A percentile compares a stretch with the other conserved stretches of the same genome.
Evolutionary conservation across 2,113 vertebrate genomes (phyloP).

Genomic region (Morone saxatilis): DNA sequence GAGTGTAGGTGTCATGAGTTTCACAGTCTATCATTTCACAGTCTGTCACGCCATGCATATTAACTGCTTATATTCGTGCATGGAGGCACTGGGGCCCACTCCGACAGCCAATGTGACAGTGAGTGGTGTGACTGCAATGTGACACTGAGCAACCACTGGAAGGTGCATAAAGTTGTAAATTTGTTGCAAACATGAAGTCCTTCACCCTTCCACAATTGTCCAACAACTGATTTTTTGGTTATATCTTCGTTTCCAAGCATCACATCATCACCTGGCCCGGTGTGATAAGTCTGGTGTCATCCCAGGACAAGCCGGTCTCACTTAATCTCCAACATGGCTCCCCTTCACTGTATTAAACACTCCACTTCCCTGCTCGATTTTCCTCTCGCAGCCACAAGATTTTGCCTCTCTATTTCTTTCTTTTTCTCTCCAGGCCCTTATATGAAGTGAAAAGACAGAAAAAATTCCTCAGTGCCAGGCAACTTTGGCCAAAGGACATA

Average conservation of each 20-base stretch:
- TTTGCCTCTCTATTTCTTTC: constrained; percentile 50
- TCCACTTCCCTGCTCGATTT: constrained; percentile 46
- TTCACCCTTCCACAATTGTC: constrained; percentile 40
- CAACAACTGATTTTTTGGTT: constrained; percentile 39
- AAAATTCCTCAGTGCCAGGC: constrained; percentile 36
- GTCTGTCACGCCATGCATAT: constrained; percentile 44
- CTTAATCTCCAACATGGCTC: constrained; percentile 64
- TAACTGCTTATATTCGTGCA: constrained; percentile 12
- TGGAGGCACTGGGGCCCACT: background rate
- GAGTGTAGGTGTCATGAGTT: constrained; percentile 45
- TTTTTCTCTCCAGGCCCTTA: constrained; percentile 34
- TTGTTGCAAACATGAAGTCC: constrained; percentile 47
- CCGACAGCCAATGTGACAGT: constrained; percentile 36
- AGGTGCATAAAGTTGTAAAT: constrained; percentile 30
- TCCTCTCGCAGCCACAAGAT: constrained; percentile 33
- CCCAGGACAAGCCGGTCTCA: constrained; percentile 56
- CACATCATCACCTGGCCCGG: constrained; percentile 61
- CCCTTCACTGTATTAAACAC: constrained; percentile 61
- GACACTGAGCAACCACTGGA: constrained; percentile 35
- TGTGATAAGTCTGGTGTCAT: constrained; percentile 60
- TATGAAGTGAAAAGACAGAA: constrained; percentile 51
- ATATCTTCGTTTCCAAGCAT: constrained; percentile 47
- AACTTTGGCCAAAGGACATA: constrained; percentile 65
- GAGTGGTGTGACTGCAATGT: constrained; percentile 40
- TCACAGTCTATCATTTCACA: constrained; percentile 43